Conservation (phyloP, 2,888 invertebrate species). For the Mythimna lalbum region DNA sequence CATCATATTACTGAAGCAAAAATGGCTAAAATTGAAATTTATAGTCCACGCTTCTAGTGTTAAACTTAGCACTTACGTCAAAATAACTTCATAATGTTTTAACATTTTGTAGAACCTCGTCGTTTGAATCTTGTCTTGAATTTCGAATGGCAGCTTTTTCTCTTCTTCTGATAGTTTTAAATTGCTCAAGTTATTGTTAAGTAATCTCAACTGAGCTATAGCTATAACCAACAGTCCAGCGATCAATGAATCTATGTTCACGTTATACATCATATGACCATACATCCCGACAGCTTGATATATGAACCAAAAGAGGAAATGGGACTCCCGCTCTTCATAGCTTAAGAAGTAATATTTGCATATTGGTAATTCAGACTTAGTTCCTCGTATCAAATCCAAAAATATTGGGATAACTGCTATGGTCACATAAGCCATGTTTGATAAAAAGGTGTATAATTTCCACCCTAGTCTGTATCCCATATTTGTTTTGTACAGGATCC, state of each 20-base stretch:
- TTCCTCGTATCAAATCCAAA: conserved; percentile 68
- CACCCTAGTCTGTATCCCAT: conserved; percentile 69
- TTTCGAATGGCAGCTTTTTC: conserved; percentile 30
- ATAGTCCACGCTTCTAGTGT: not conserved
- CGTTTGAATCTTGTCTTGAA: conserved; percentile 55
- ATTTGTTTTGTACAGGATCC: conserved; percentile 68
- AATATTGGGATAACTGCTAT: conserved; percentile 73
- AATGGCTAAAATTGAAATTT: no score
- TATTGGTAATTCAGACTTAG: conserved; percentile 75
- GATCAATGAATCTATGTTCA: conserved; percentile 78
- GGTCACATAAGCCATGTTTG: conserved; percentile 69
- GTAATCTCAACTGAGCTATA: conserved; percentile 75
- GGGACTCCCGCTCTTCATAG: conserved; percentile 70
- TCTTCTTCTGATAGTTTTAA: conserved; percentile 65
- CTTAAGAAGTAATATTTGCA: conserved; percentile 82
- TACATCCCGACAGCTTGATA: conserved; percentile 81
- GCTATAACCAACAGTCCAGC: conserved; percentile 76
- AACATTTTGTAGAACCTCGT: conserved; percentile 68
- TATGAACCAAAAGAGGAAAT: conserved; percentile 74
- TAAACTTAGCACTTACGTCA: conserved; percentile 70
- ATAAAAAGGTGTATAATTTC: conserved; percentile 67
- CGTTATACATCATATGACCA: conserved; percentile 81
- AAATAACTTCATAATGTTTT: conserved; percentile 74
- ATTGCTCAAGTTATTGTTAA: conserved; percentile 73
- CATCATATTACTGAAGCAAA: no score